Evolutionary conservation across 2,888 invertebrate species (phyloP), one percentile per base, ranked within the genome.

Genomic region (Conomelus anceps): DNA sequence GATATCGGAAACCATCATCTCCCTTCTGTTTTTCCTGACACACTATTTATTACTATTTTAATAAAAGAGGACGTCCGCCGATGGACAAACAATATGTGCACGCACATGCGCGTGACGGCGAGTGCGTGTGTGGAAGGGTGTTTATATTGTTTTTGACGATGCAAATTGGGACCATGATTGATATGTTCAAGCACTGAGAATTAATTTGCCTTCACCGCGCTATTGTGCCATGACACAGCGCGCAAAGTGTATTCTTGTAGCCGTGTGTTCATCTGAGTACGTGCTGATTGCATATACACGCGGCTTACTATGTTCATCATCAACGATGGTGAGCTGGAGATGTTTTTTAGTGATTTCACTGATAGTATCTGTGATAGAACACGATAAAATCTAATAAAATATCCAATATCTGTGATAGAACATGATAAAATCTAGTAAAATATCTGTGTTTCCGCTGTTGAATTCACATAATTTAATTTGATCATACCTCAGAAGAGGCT

Each of bases 131-230:
- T 34, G 34, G 63, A n/a, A 63, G 63, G 63, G 63, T 63, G 63
- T 63, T n/a, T 63, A 63, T 63, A 86, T 86, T 86, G 86, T 86
- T 86, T 86, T 86, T 86, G 86, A 86, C 86, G 86, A 24, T 24
- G 86, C 86, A 86, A 86, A 86, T 86, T 86, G 86, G 23, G 86
- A 86, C 86, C 24, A 86, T 86, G 86, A 86, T 86, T 86, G 86
- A 86, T 86, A 86, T 86, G 86, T 86, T 29, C 86, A 26, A 86
- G 86, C 86, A 86, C 26, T 86, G 86, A 86, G 26, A 86, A 86
- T 86, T 86, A 86, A 86, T 86, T 86, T 26, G 86, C 24, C 86
- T 63, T 63, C n/a, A 63, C 63, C 63, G 63, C 63, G 63, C 63
- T 63, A 63, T 63, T 63, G n/a, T 63, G 63, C 63, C n/a, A 4